phyloP scores from a whole-genome alignment of 2,113 vertebrate species.

The Eidolon helvum region DNA sequence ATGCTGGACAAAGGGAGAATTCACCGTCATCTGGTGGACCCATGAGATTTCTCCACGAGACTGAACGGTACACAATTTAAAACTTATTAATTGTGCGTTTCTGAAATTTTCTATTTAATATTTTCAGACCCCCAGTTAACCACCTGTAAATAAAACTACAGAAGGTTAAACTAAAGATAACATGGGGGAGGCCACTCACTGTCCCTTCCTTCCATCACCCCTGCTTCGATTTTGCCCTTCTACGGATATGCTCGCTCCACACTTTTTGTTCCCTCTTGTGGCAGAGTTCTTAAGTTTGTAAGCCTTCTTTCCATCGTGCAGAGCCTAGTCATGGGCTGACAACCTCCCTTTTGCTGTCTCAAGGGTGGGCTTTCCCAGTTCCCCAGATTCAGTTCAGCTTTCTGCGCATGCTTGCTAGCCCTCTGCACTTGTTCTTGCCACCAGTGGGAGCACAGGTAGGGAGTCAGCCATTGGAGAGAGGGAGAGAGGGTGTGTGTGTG shows the following conservation, averaged over 20 bases:
- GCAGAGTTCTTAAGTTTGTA: not conserved
- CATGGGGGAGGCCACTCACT: too few relatives aligned
- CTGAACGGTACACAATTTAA: not conserved
- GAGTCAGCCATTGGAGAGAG: not conserved
- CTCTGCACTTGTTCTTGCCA: rapidly evolving
- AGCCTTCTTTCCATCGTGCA: not conserved
- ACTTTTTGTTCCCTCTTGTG: too few relatives aligned
- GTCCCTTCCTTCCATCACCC: too few relatives aligned
- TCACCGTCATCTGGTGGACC: not conserved
- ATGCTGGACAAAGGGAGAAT: not conserved
- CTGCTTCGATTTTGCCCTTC: not conserved
- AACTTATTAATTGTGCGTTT: not conserved
- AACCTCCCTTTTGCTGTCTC: not conserved
- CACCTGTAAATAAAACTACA: not conserved
- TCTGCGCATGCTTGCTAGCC: rapidly evolving
- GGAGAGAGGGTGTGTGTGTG: too few relatives aligned
- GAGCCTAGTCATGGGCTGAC: not conserved
- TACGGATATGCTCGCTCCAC: not conserved
- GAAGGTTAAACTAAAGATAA: not conserved
- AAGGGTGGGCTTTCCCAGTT: not conserved
- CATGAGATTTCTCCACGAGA: not conserved
- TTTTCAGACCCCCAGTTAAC: not conserved
- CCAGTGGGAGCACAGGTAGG: too few relatives aligned
- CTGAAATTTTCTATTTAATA: too few relatives aligned
- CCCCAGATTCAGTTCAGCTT: not conserved